Conservation (phyloP, 2,797 vertebrate species). For the Thalassophryne amazonica region DNA sequence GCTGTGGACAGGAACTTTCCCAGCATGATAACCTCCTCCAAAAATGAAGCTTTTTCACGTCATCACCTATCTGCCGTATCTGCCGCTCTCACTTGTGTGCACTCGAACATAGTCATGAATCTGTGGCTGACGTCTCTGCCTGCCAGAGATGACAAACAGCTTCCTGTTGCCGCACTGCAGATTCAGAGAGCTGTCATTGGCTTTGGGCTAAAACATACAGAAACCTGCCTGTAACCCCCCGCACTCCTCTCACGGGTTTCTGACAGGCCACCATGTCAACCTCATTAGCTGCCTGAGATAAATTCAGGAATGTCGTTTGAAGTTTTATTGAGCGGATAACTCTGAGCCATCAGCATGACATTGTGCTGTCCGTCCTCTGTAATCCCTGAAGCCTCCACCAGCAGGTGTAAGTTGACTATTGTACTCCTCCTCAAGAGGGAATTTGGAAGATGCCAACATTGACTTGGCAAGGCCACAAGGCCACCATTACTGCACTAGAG, state of each 20-base stretch:
- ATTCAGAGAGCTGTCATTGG: background rate
- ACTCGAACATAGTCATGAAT: constrained; percentile 39
- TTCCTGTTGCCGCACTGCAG: constrained; percentile 9
- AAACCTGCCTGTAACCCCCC: constrained; percentile 34
- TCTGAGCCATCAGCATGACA: constrained; percentile 55
- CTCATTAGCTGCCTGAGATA: constrained; percentile 35
- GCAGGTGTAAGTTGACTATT: constrained; percentile 62
- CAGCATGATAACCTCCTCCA: constrained; percentile 21
- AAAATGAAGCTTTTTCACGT: constrained; percentile 49
- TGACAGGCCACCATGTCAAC: constrained; percentile 50
- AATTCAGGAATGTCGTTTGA: constrained; percentile 72
- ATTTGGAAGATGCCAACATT: constrained; percentile 47
- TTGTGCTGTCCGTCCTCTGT: constrained; percentile 48
- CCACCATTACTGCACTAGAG: constrained; percentile 23
- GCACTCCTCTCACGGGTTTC: constrained; percentile 16
- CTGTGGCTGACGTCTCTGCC: background rate
- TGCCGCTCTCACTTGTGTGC: constrained; percentile 39
- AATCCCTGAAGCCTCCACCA: constrained; percentile 41
- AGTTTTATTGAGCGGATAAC: constrained; percentile 73
- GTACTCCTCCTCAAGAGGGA: constrained; percentile 48
- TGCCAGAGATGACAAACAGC: background rate
- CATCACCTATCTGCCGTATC: constrained; percentile 48
- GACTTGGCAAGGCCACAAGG: constrained; percentile 45
- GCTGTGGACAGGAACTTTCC: constrained; percentile 60
- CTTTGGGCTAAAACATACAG: constrained; percentile 49